phyloP scores from a whole-genome alignment of 2,888 invertebrate genomes.

The Cantharis rustica region DNA sequence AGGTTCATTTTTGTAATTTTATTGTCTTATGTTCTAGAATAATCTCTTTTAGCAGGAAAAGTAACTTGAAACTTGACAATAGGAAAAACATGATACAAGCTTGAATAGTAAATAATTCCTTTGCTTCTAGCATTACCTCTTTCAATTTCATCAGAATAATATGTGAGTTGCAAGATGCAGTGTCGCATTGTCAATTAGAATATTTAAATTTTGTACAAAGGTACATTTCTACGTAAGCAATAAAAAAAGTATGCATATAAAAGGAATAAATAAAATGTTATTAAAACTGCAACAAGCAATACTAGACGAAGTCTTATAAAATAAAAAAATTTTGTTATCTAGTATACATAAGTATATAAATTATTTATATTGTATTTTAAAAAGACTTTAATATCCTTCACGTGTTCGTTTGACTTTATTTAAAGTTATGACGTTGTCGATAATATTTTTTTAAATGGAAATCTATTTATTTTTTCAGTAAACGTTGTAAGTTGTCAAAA shows the following conservation, averaged over 20 bases:
- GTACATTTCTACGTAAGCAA: not conserved
- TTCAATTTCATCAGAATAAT: not conserved
- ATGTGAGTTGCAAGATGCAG: not conserved
- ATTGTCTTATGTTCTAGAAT: not conserved
- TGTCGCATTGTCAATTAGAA: not conserved
- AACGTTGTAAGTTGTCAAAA: too few relatives aligned
- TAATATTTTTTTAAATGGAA: too few relatives aligned
- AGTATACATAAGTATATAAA: too few relatives aligned
- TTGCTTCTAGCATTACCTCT: not conserved
- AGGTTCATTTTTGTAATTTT: too few relatives aligned
- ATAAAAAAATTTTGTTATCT: too few relatives aligned
- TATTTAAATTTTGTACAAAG: not conserved
- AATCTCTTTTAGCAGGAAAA: not conserved
- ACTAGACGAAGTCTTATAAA: too few relatives aligned
- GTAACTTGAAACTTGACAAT: not conserved
- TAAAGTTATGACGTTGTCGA: too few relatives aligned
- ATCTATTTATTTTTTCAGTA: too few relatives aligned
- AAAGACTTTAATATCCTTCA: too few relatives aligned
- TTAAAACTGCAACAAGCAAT: not conserved
- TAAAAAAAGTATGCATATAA: too few relatives aligned
- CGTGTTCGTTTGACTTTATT: too few relatives aligned
- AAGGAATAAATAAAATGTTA: not conserved
- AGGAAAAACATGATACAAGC: not conserved
- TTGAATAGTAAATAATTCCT: not conserved
- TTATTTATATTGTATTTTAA: too few relatives aligned